Conservation (phyloP, 2,888 invertebrate species). For the Trissonchulus latispiculum region DNA sequence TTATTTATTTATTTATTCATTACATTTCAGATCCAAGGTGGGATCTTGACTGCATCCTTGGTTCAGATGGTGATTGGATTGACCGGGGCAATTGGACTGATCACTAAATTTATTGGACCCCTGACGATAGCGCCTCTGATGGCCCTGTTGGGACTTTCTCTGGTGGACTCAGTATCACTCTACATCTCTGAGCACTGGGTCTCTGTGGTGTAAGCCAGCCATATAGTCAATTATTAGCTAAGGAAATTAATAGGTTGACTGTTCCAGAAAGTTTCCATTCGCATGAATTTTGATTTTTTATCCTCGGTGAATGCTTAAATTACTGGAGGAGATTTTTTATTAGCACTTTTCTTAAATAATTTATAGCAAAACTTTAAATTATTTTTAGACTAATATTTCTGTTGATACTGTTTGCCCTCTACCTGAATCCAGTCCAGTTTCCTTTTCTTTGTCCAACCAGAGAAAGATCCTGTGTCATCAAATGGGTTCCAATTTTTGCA, state of each 20-base stretch:
- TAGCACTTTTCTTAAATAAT: too few relatives aligned
- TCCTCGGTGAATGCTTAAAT: too few relatives aligned
- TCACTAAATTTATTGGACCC: slow-evolving; percentile 36
- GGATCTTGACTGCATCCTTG: slow-evolving; percentile 33
- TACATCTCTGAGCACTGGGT: slow-evolving; percentile 36
- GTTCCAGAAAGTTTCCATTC: too few relatives aligned
- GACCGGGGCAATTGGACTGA: slow-evolving; percentile 34
- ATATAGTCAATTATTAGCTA: too few relatives aligned
- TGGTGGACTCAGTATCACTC: slow-evolving; percentile 34
- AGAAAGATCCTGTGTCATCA: neutral
- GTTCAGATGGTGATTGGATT: slow-evolving; percentile 34
- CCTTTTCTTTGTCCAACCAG: slow-evolving; percentile 31
- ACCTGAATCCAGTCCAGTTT: slow-evolving; percentile 31
- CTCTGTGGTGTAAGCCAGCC: slow-evolving; percentile 32
- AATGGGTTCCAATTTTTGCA: slow-evolving; percentile 15
- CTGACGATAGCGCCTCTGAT: slow-evolving; percentile 38
- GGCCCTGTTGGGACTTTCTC: slow-evolving; percentile 33
- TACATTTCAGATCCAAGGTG: slow-evolving; percentile 34
- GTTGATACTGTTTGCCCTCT: slow-evolving; percentile 33
- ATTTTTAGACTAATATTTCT: slow-evolving; percentile 32
- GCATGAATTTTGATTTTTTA: too few relatives aligned
- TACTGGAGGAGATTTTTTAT: too few relatives aligned
- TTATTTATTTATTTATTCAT: neutral
- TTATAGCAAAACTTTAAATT: too few relatives aligned
- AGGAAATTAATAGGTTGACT: too few relatives aligned